Evolutionary conservation across 1,140 invertebrate species (phyloP).

Genomic region (Aricia agestis): DNA sequence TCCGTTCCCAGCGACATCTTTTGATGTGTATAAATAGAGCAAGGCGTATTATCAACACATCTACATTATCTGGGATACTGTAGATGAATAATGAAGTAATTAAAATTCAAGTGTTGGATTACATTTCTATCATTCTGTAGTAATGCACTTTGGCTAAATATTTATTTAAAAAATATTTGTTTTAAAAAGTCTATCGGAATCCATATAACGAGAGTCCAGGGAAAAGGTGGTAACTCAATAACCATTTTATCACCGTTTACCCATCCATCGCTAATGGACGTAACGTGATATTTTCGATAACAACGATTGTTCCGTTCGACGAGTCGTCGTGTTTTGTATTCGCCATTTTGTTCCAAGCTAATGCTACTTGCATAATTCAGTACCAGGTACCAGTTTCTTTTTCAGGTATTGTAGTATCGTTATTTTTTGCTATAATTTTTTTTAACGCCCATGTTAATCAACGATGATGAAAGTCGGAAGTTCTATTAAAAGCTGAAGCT

Average conservation of each 20-base stretch:
- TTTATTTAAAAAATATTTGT: too few relatives aligned
- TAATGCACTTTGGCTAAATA: background rate
- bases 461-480: too few relatives aligned
- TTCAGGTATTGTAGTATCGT: too few relatives aligned
- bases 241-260: background rate
- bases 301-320: slow-evolving; percentile 1
- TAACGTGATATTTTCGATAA: slow-evolving; percentile 7
- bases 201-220: background rate
- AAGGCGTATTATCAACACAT: background rate
- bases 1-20: background rate
- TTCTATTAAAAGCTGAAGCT: too few relatives aligned
- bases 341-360: background rate
- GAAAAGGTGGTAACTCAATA: background rate
- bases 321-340: background rate
- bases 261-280: background rate
- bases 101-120: background rate
- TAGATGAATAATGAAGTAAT: background rate
- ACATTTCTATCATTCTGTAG: background rate
- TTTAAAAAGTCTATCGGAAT: background rate
- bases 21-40: background rate
- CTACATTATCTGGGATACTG: background rate
- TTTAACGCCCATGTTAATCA: too few relatives aligned
- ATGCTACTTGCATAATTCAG: background rate
- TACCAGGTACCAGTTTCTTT: too few relatives aligned
- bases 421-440: too few relatives aligned